Base-by-base conservation (phyloP, 2,113 vertebrate species). In the Todiramphus saurophagus region DNA sequence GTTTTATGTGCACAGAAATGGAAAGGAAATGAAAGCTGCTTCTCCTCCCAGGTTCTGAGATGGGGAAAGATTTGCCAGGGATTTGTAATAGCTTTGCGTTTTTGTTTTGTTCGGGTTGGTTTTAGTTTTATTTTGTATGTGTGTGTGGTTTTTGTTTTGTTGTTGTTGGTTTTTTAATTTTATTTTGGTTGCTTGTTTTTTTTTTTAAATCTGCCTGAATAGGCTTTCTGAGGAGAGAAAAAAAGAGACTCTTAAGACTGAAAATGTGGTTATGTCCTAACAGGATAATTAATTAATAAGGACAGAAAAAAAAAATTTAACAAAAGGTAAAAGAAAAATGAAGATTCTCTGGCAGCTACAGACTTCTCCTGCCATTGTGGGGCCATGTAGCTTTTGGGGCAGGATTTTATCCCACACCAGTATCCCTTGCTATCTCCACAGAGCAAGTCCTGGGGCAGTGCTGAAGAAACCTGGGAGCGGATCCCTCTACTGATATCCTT, bases 11-110 rank as follows among this genome's bases (percentile, higher is more conserved):
- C 74, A 82, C 89, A 92, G 89, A 64, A 87, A 84, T 11, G 56
- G 80, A 80, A 51, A 83, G 89, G 93, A 95, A 92, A 94, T 81
- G 93, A 89, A 46, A 75, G 70, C 89, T 81, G 83, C 83, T 89
- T 39, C 87, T 93, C 83, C 83, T 84, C 96, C 78, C 48, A 6
- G 18, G 60, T 86, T 86, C 87, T 33, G 73, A 94, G 89, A 55
- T 72, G 56, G 56, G 85, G 41, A 13, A 78, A 85, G 75, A 85
- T 94, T 92, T 95, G 90, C 70, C 31, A 1, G 70, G 95, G 92
- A 89, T 95, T 95, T 91, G 74, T 78, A 46, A 90, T 51, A 41
- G 59, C 23, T 28, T 63, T 63, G 50, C 6, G 39, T 33, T 46
- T n/a, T 33, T 64, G 25, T 17, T 53, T 31, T 44, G n/a, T 14